Conservation (phyloP, 2,888 invertebrate genomes). For the Conomelus anceps region DNA sequence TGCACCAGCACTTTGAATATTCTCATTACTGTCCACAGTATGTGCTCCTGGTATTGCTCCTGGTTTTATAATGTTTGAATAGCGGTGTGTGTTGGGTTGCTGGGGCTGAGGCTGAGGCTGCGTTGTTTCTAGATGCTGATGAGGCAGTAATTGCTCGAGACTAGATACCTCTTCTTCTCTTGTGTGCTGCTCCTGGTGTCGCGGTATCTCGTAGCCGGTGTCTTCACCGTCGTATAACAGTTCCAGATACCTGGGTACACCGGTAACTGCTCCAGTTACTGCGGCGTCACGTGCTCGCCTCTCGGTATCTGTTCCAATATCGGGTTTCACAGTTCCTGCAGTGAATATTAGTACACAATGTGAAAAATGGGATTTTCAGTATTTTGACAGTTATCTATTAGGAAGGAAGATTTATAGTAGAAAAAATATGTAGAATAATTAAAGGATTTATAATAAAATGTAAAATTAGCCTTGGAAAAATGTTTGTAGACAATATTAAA, state of each 20-base stretch:
- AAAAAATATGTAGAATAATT: too few species aligned
- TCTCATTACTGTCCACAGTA: background rate
- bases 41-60: background rate
- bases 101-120: background rate
- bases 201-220: slow-evolving; percentile 57
- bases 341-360: background rate
- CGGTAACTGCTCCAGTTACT: slow-evolving; percentile 31
- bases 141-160: slow-evolving; percentile 31
- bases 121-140: background rate
- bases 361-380: too few species aligned
- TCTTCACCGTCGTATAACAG: slow-evolving; percentile 53
- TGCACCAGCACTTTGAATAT: background rate
- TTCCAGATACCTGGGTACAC: slow-evolving; percentile 57
- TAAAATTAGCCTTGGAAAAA: too few species aligned
- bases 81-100: background rate
- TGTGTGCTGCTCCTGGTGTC: slow-evolving; percentile 37
- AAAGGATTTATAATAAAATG: too few species aligned
- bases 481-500: too few species aligned
- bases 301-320: background rate
- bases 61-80: background rate
- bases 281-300: slow-evolving; percentile 46
- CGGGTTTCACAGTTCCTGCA: background rate
- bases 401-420: too few species aligned
- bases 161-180: slow-evolving; percentile 32
- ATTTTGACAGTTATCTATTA: too few species aligned